These are phyloP conservation scores for Cyaniris semiargus DNA, from an alignment of 2,888 invertebrate species.

Conservation along the genomic window DNA sequence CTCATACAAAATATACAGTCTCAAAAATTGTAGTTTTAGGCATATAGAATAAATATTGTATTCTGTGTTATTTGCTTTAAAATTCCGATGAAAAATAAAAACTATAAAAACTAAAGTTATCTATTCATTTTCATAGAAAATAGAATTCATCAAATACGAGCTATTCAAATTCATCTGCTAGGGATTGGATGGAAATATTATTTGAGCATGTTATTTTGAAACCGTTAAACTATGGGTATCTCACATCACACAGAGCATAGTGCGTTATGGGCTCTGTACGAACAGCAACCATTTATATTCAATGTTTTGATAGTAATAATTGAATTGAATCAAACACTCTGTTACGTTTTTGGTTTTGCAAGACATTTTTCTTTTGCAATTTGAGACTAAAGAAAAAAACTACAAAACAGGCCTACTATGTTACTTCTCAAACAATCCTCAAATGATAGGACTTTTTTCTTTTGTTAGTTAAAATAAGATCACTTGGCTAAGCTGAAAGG, in stretches of 20 bases:
- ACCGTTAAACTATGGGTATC: background rate
- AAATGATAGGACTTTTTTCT: background rate
- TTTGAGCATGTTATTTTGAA: background rate
- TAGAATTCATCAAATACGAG: background rate
- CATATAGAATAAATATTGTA: background rate
- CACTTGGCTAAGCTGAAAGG: background rate
- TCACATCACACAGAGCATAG: background rate
- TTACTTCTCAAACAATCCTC: background rate
- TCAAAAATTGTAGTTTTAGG: no score
- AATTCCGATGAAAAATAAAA: background rate
- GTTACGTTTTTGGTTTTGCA: background rate
- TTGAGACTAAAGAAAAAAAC: background rate
- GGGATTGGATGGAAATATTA: background rate
- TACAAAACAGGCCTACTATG: background rate
- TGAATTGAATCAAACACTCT: background rate
- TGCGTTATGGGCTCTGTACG: background rate
- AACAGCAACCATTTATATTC: background rate
- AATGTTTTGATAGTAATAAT: background rate
- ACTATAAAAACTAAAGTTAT: background rate
- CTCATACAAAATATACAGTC: no score
- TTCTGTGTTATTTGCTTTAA: background rate
- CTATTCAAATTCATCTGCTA: background rate
- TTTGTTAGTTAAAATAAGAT: slow-evolving; percentile 5
- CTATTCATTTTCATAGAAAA: background rate
- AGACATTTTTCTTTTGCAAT: background rate